Evolutionary conservation across 1,140 invertebrate genomes (phyloP).

Genomic region (Nilaparvata lugens): DNA sequence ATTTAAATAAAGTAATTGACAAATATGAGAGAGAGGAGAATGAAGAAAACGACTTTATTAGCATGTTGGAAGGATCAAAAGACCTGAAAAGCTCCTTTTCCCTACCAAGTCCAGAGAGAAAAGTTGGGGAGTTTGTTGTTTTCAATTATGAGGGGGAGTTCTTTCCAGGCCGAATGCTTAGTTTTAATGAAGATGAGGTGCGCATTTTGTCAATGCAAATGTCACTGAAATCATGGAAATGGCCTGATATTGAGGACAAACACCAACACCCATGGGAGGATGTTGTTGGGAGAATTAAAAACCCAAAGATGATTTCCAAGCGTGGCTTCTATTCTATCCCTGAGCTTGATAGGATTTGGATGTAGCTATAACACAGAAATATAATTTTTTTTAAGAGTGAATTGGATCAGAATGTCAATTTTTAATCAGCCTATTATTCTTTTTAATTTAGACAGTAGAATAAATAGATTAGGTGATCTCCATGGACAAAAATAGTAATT

Average conservation of each 20-base stretch:
- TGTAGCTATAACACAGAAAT: neutral
- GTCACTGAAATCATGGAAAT: conserved; percentile 11
- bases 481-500: neutral
- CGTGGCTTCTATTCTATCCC: neutral
- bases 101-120: neutral
- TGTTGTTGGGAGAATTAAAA: neutral
- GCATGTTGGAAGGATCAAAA: neutral
- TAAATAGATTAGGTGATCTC: neutral
- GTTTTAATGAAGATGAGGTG: neutral
- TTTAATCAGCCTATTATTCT: neutral
- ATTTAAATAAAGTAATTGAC: neutral
- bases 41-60: conserved; percentile 1
- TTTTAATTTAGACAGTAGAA: neutral
- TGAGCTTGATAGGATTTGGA: neutral
- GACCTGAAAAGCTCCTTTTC: neutral
- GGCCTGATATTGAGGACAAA: conserved; percentile 4
- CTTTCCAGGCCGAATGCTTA: conserved; percentile 5
- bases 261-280: neutral
- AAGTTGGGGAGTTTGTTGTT: neutral
- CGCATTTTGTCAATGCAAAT: neutral
- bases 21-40: neutral
- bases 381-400: neutral
- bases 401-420: neutral
- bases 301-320: neutral
- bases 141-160: conserved; percentile 7